Percentiles rank a stretch among this genome's conserved stretches.
These are phyloP conservation scores for Eupithecia centaureata DNA, from an alignment of 2,888 invertebrate genomes.

Conservation along the genomic window DNA sequence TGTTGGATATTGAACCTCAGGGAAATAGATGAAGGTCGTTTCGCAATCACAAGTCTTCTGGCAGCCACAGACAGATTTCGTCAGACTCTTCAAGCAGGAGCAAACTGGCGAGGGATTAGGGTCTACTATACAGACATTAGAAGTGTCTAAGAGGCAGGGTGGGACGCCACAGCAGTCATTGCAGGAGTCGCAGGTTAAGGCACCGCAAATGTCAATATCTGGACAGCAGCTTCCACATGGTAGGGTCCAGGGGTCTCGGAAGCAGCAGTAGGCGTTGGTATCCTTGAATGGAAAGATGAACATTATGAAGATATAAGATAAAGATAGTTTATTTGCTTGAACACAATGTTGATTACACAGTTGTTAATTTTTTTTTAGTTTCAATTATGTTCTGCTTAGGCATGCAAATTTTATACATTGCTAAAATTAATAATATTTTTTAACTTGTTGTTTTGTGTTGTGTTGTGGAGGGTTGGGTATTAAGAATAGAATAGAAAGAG, in stretches of 20 bases:
- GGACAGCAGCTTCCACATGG: slow-evolving; percentile 33
- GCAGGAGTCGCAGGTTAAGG: slow-evolving; percentile 17
- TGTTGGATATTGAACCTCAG: slow-evolving; percentile 65
- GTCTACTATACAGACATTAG: slow-evolving; percentile 41
- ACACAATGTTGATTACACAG: no score
- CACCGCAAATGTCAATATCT: slow-evolving; percentile 34
- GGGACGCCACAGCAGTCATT: slow-evolving; percentile 11
- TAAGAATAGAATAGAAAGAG: no score
- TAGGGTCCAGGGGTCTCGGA: slow-evolving; percentile 47
- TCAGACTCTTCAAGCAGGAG: slow-evolving; percentile 39
- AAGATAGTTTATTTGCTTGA: no score
- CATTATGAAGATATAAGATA: no score
- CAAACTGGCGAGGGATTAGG: slow-evolving; percentile 33
- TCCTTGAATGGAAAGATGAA: slow-evolving; percentile 40
- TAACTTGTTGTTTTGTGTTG: no score
- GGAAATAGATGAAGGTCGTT: slow-evolving; percentile 56
- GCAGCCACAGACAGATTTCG: slow-evolving; percentile 48
- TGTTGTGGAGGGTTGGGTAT: no score
- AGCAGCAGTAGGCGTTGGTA: slow-evolving; percentile 51
- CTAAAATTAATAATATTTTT: no score
- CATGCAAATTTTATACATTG: no score
- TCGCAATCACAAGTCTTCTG: slow-evolving; percentile 19
- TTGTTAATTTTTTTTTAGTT: no score
- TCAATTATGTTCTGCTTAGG: no score
- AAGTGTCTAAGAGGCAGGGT: slow-evolving; percentile 36